Base-by-base conservation (phyloP, 1,140 invertebrate genomes). In the Babylonia areolata region DNA sequence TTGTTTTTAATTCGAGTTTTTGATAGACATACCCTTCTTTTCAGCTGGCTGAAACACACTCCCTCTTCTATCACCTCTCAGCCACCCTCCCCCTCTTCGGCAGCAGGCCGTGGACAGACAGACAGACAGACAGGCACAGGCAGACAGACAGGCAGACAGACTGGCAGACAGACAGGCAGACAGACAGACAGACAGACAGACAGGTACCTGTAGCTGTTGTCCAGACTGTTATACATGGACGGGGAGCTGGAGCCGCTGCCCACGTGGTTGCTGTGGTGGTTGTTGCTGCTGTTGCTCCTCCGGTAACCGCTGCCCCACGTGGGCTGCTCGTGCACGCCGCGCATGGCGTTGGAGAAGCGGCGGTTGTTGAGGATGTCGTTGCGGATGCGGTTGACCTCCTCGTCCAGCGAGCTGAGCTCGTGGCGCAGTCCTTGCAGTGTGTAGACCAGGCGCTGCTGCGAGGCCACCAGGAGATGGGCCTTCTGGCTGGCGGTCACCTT, bases 351-450 rank as follows among this genome's bases (percentile, higher is more conserved):
- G 78, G 54, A 80, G 78, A 54, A 80, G 28, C 78, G 40, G 42
- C 78, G 78, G 78, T 42, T 80, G 78, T 80, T 80, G 42, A 80
- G 78, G 11, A 80, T 80, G 78, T 80, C 78, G 46, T 80, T 80
- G 78, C 78, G 78, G 46, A 80, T 33, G 31, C 78, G 78, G 46
- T 80, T 80, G 23, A 80, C 78, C 78, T 80, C 78, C 40, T 80
- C 78, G 46, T 80, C 78, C 78, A 80, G 42, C 17, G 78, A 80
- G n/a, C 23, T 31, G 15, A 80, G 78, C 46, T 80, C 78, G 78
- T 80, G 78, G 46, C 78, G 78, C 28, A 80, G 46, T 3, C 46
- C 78, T 54, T 54, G 78, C 28, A 80, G 40, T 0, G 40, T 80
- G 78, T 80, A 39, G 28, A 80, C 28, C 31, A 80, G 78, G n/a